Percentiles rank a stretch among this genome's conserved stretches.
These are phyloP conservation scores for Periophthalmus magnuspinnatus DNA, from an alignment of 2,797 vertebrate species.

Conservation along the genomic window DNA sequence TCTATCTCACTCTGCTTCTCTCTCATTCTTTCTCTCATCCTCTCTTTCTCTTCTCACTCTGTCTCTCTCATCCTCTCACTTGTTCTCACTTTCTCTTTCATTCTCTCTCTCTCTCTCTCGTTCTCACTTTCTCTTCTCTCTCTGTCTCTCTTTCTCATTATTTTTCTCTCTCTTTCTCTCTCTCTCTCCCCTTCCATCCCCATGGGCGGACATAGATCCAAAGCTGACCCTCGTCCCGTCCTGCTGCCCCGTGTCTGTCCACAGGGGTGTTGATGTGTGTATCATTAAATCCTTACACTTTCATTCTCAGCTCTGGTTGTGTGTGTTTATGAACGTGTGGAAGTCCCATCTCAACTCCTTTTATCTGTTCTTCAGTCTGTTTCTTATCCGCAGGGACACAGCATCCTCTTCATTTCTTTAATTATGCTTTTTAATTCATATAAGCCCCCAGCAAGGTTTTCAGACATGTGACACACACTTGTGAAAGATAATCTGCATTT, in stretches of 20 bases:
- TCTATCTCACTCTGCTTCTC: too few relatives aligned
- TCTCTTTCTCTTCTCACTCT: too few relatives aligned
- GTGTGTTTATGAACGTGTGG: slow-evolving; percentile 31
- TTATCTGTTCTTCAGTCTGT: slow-evolving; percentile 45
- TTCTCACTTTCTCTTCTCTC: too few relatives aligned
- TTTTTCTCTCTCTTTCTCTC: too few relatives aligned
- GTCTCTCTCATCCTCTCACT: too few relatives aligned
- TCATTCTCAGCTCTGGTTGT: neutral
- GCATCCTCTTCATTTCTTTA: slow-evolving; percentile 53
- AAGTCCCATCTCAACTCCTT: slow-evolving; percentile 50
- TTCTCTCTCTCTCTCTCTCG: too few relatives aligned
- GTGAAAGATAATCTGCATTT: slow-evolving; percentile 20
- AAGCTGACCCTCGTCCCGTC: slow-evolving; percentile 40
- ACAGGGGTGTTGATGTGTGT: slow-evolving; percentile 11
- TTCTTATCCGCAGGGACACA: slow-evolving; percentile 38
- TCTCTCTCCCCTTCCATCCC: neutral
- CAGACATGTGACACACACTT: slow-evolving; percentile 29
- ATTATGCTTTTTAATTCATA: slow-evolving; percentile 63
- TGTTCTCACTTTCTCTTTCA: too few relatives aligned
- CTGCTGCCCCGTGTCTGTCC: slow-evolving; percentile 13
- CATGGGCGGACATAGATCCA: slow-evolving; percentile 28
- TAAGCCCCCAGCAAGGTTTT: slow-evolving; percentile 49
- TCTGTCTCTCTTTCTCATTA: neutral
- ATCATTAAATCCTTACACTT: neutral
- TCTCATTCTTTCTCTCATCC: too few relatives aligned